Evolutionary conservation across 2,113 vertebrate species (phyloP), one percentile per base, ranked within the genome.

Genomic region (Grammomys dolichurus): DNA sequence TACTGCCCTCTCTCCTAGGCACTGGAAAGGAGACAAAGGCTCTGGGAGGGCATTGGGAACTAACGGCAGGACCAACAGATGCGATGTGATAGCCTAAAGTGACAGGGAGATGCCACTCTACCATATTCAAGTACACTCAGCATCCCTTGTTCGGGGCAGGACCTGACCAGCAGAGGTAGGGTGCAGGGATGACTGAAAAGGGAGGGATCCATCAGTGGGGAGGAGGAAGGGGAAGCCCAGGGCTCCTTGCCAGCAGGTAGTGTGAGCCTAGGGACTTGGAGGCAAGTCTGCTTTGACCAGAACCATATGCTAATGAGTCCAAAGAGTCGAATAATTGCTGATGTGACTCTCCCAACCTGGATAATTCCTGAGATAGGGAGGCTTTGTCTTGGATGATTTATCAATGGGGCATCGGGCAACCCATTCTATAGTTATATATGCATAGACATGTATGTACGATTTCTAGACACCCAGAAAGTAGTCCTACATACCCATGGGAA

Each of bases 351-450:
- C 84, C 81, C 89, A 89, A 54, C 36, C 54, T 58, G 56, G 75
- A 82, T 91, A 96, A 73, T 98, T 95, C 89, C 81, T 89, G 69
- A 54, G 60, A 82, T 22, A 54, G 95, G 95, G 40, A 88, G 91
- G 87, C 22, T 51, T 69, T 90, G 43, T 76, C 95, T 86, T 46
- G 2, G 43, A 73, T 95, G 89, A 70, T 84, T 97, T 54, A 69
- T 81, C 67, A 96, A 90, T 22, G 28, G 7, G 0, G 6, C 51
- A 95, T 86, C 24, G 70, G 48, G 85, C 86, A 93, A 81, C 33
- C 36, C 7, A n/a, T 70, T 84, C 89, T 31, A 46, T 67, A 91
- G 76, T 82, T 73, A 56, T 65, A 72, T 24, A 58, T 9, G 51
- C 26, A 46, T 85, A 46, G 81, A 46, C 54, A 16, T 85, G 75